Evolutionary conservation across 2,113 vertebrate species (phyloP).

Genomic region (Tor tambroides): DNA sequence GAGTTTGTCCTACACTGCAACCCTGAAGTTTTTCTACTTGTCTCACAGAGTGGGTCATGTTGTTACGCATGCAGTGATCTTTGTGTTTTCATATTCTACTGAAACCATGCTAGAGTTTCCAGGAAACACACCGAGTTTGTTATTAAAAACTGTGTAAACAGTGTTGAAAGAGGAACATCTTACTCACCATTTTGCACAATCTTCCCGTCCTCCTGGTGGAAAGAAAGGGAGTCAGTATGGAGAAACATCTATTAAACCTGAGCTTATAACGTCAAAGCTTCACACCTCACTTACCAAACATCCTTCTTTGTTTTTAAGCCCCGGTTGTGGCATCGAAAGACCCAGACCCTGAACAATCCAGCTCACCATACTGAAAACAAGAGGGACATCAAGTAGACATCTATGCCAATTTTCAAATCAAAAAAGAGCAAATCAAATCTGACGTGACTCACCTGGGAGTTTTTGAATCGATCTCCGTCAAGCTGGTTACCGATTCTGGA

Average conservation of each 20-base stretch:
- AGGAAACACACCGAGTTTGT: conserved; percentile 12
- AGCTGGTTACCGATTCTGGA: conserved; percentile 74
- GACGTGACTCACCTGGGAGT: conserved; percentile 51
- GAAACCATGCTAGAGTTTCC: background rate
- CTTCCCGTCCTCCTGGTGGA: conserved; percentile 37
- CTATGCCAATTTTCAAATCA: background rate
- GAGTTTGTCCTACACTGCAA: conserved; percentile 60
- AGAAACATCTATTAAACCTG: background rate
- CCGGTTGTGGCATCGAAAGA: conserved; percentile 86
- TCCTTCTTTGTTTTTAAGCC: conserved; percentile 64
- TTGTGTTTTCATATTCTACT: background rate
- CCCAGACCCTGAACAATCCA: conserved; percentile 86
- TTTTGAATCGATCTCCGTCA: conserved; percentile 68
- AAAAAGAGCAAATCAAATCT: background rate
- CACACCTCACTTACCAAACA: conserved; percentile 49
- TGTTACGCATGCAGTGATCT: conserved; percentile 28
- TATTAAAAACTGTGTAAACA: conserved; percentile 4
- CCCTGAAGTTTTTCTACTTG: background rate
- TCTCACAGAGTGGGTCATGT: background rate
- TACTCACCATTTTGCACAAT: conserved; percentile 50
- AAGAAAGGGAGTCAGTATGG: background rate
- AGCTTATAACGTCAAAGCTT: background rate
- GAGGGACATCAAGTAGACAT: conserved; percentile 23
- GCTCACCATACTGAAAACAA: conserved; percentile 76
- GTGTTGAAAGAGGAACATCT: background rate